Conservation (phyloP, 2,113 vertebrate genomes). For the Benthochromis sp. region DNA sequence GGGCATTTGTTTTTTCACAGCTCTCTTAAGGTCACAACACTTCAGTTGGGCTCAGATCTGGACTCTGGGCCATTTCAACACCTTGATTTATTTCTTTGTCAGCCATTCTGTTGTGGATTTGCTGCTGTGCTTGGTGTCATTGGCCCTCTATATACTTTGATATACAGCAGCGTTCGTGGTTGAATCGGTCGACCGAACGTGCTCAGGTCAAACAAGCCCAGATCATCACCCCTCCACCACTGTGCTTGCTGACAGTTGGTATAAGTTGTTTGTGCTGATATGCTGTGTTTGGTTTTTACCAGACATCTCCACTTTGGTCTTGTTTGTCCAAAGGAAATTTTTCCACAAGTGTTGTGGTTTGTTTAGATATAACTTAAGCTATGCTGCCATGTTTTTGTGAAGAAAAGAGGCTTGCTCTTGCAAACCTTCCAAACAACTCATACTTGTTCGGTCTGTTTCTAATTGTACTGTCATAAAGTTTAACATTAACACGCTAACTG, state of each 20-base stretch:
- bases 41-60: not conserved
- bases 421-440: not conserved
- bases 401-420: not conserved
- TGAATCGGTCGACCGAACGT: not conserved
- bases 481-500: not conserved
- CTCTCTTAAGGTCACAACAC: not conserved
- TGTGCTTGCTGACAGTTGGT: not conserved
- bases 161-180: not conserved
- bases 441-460: not conserved
- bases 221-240: not conserved
- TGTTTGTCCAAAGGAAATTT: not conserved
- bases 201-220: not conserved
- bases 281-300: not conserved
- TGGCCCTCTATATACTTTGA: not conserved
- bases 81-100: not conserved
- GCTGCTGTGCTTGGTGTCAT: not conserved
- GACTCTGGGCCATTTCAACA: not conserved
- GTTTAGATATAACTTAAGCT: not conserved
- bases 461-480: not conserved
- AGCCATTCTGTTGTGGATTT: not conserved
- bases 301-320: not conserved
- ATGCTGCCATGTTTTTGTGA: not conserved
- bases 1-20: not conserved
- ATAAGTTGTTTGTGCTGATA: not conserved
- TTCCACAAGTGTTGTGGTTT: not conserved